Evolutionary conservation across 2,113 vertebrate species (phyloP).

Genomic region (Cebus imitator): DNA sequence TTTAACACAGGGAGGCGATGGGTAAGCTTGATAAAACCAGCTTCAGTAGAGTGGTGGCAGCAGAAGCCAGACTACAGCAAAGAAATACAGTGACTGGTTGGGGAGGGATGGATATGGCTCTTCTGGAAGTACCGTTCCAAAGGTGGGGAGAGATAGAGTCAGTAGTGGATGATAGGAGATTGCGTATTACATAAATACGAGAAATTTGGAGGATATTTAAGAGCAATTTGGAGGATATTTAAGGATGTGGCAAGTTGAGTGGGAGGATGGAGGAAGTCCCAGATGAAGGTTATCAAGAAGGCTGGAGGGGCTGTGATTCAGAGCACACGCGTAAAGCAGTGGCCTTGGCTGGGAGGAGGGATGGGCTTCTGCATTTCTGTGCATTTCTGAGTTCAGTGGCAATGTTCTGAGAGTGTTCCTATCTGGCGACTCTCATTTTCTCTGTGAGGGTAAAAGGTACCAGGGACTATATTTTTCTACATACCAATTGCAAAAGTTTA

Average conservation of each 20-base stretch:
- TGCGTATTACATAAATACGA: background rate
- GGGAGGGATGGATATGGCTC: background rate
- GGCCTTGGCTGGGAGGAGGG: background rate
- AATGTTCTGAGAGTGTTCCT: background rate
- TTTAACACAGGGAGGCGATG: background rate
- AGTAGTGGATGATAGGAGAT: fast-evolving
- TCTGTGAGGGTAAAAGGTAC: background rate
- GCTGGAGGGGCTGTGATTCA: background rate
- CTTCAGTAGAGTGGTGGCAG: background rate
- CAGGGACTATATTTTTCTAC: background rate
- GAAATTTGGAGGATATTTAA: background rate
- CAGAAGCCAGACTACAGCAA: fast-evolving
- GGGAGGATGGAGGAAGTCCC: background rate
- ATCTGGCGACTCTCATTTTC: background rate
- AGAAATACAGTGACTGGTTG: background rate
- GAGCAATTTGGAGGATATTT: background rate
- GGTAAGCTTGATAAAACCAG: background rate
- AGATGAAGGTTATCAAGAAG: background rate
- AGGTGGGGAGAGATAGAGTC: background rate
- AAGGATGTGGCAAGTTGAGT: background rate
- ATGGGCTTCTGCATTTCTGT: background rate
- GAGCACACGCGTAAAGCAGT: background rate
- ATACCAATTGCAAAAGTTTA: background rate
- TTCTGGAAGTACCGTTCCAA: background rate
- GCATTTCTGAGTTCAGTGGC: background rate